Base-by-base conservation (phyloP, 2,113 vertebrate species). In the Sylvietta virens region DNA sequence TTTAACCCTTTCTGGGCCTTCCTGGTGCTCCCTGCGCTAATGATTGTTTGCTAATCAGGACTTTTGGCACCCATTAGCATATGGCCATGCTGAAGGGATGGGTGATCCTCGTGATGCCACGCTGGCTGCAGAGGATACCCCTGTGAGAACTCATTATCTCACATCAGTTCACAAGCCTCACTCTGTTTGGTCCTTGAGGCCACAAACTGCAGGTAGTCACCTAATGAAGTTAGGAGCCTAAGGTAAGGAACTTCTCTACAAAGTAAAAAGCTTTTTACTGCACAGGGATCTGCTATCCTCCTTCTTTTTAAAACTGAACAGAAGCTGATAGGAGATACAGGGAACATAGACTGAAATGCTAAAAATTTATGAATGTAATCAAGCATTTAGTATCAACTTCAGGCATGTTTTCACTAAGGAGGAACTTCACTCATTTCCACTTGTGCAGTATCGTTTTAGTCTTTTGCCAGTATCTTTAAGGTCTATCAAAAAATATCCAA, bases 51-150 rank as follows among this genome's bases (percentile, higher is more conserved):
- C 19, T 83, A 53, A 57, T n/a, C 26, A 77, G 42, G 54, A 65
- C 14, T 20, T 69, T 62, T 66, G 64, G 26, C 23, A 47, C 0
- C 7, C 22, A n/a, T 81, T 83, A 88, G 9, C 71, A 58, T 54
- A n/a, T 12, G 39, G 30, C 39, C 24, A 6, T 26, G 14, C 28
- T 86, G 67, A 81, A 81, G 58, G 45, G 42, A 28, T 54, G 35
- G 50, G 15, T 50, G 37, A 77, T 44, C 39, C 47, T 70, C 0
- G 0, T 35, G 62, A 53, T 1, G 0, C 53, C 7, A 0, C 2
- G 0, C 18, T 2, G 1, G 24, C 61, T 81, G 35, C 69, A 78
- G 45, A 80, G 37, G 19, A 47, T 33, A n/a, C 13, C n/a, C 58
- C 35, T 13, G 2, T 56, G 27, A 92, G 30, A 90, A 53, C 31